These are phyloP conservation scores for Crypturellus undulatus DNA, from an alignment of 2,113 vertebrate genomes.

Conservation along the genomic window DNA sequence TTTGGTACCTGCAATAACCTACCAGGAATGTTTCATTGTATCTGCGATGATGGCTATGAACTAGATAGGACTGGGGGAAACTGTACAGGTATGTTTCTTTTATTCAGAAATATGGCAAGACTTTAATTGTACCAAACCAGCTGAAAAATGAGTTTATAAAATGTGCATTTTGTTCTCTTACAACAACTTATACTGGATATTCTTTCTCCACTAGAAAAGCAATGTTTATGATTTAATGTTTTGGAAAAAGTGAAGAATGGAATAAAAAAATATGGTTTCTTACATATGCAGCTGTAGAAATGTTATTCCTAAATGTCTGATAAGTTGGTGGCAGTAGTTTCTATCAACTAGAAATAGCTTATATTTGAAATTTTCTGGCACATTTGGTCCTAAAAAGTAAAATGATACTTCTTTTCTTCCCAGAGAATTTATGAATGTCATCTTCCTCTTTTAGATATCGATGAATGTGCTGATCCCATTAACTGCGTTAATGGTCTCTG, in stretches of 20 bases:
- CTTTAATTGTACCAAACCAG: background rate
- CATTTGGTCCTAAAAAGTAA: background rate
- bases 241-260: background rate
- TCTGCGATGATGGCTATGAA: slow-evolving; percentile 88
- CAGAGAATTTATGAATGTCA: background rate
- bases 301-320: background rate
- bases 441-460: slow-evolving; percentile 76
- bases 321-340: background rate
- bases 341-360: background rate
- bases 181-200: background rate
- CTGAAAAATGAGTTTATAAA: background rate
- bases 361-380: background rate
- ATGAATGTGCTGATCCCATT: slow-evolving; percentile 87
- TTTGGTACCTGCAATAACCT: slow-evolving; percentile 88
- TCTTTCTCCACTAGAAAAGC: background rate
- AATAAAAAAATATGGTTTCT: background rate
- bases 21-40: slow-evolving; percentile 86
- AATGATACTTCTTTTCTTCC: background rate
- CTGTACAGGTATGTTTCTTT: slow-evolving; percentile 82
- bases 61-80: slow-evolving; percentile 84
- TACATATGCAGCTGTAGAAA: background rate
- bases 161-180: background rate
- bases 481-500: slow-evolving; percentile 89
- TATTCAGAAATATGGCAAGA: background rate
- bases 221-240: background rate